These are phyloP conservation scores for Prinia subflava DNA, from an alignment of 2,113 vertebrate species.

Conservation along the genomic window DNA sequence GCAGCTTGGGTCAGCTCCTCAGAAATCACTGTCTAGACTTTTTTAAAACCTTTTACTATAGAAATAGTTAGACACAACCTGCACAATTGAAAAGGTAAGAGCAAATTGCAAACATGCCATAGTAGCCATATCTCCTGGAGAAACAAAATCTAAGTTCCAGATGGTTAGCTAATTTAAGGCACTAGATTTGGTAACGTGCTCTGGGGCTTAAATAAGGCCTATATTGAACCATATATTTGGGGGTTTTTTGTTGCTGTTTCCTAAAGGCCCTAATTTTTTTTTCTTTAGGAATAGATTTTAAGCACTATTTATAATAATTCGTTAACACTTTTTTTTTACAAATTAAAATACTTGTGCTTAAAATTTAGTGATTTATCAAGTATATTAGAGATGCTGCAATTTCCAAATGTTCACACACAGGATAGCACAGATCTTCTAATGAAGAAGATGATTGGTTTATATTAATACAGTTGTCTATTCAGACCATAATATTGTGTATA, in stretches of 20 bases:
- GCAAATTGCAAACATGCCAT: neutral
- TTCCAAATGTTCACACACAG: neutral
- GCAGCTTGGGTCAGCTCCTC: neutral
- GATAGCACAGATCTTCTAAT: neutral
- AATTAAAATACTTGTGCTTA: neutral
- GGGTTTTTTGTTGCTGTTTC: neutral
- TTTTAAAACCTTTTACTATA: neutral
- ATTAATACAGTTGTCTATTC: neutral
- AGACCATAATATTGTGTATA: neutral
- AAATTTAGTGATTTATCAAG: neutral
- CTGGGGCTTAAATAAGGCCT: neutral
- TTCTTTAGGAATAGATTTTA: neutral
- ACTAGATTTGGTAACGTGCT: neutral
- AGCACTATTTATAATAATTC: neutral
- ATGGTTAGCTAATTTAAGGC: neutral
- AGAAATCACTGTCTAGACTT: accelerated
- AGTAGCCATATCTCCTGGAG: neutral
- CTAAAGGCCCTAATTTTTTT: neutral
- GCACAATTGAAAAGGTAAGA: neutral
- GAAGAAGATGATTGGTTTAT: neutral
- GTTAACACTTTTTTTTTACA: neutral
- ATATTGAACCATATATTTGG: neutral
- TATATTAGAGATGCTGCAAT: neutral
- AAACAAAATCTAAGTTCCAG: neutral
- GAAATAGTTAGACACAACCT: neutral